A percentile compares a stretch with the other conserved stretches of the same genome.
Evolutionary conservation across 2,888 invertebrate species (phyloP).

Genomic region (Drosophila testacea): DNA sequence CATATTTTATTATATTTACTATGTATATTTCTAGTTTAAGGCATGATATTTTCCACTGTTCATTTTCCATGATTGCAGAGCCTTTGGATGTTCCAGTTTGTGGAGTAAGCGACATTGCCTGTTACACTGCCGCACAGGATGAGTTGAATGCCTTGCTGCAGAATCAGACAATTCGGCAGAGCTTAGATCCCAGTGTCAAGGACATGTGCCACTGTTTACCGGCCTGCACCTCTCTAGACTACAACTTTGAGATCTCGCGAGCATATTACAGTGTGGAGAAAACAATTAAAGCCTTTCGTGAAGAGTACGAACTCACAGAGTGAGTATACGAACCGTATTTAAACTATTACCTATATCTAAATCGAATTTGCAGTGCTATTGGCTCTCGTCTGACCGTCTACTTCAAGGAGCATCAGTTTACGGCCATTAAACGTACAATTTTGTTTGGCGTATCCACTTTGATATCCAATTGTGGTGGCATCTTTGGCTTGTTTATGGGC

Average conservation of each 20-base stretch:
- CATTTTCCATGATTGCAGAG: constrained; percentile 51
- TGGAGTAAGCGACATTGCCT: constrained; percentile 79
- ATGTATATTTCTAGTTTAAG: no score
- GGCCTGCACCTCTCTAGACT: constrained; percentile 82
- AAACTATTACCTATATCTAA: no score
- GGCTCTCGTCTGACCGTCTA: constrained; percentile 88
- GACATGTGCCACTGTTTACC: constrained; percentile 83
- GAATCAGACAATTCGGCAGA: constrained; percentile 76
- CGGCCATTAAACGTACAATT: constrained; percentile 89
- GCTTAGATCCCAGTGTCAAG: constrained; percentile 56
- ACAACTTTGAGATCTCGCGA: constrained; percentile 83
- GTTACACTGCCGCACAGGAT: constrained; percentile 82
- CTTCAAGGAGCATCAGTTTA: constrained; percentile 90
- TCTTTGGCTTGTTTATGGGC: constrained; percentile 86
- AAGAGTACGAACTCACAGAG: constrained; percentile 80
- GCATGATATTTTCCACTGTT: neutral
- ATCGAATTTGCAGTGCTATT: constrained; percentile 84
- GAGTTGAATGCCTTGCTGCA: constrained; percentile 74
- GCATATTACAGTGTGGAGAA: constrained; percentile 74
- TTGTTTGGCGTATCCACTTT: constrained; percentile 89
- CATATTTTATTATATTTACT: no score
- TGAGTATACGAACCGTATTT: constrained; percentile 39
- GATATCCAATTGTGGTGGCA: constrained; percentile 89
- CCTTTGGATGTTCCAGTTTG: constrained; percentile 83
- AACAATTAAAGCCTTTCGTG: constrained; percentile 76